Conservation (phyloP, 1,140 invertebrate species). For the Aporrectodea caliginosa region DNA sequence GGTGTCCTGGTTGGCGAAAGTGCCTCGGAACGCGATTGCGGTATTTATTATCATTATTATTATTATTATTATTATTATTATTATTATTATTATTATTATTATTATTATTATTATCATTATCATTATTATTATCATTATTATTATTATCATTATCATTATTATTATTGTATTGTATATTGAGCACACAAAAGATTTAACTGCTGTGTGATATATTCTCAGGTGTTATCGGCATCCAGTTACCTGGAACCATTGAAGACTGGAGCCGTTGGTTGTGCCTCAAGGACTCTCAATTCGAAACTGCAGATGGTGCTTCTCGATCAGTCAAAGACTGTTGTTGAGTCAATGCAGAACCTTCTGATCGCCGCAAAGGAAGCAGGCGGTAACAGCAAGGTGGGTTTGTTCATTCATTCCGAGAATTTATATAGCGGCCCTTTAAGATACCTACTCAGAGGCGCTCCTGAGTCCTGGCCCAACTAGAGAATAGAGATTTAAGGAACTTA, state of each 20-base stretch:
- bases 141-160: no score
- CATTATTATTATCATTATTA: no score
- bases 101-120: no score
- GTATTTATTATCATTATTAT: no score
- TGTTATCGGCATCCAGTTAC: conserved; percentile 75
- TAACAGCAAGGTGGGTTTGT: conserved; percentile 68
- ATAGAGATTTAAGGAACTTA: background rate
- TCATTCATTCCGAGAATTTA: background rate
- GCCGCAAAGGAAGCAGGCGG: conserved; percentile 83
- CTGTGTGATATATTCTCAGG: conserved; percentile 45
- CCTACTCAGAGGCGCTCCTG: background rate
- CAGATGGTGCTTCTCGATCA: conserved; percentile 86
- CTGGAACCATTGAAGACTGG: conserved; percentile 78
- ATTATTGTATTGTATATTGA: no score
- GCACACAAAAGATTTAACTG: no score
- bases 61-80: no score
- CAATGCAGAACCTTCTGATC: conserved; percentile 77
- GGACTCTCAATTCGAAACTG: conserved; percentile 72
- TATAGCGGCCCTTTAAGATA: background rate
- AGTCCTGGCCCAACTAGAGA: background rate
- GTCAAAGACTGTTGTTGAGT: conserved; percentile 89
- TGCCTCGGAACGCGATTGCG: no score
- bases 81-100: no score
- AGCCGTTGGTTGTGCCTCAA: conserved; percentile 59
- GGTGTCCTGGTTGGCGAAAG: no score